Evolutionary conservation across 2,113 vertebrate genomes (phyloP).

Genomic region (Larimichthys polyactis): DNA sequence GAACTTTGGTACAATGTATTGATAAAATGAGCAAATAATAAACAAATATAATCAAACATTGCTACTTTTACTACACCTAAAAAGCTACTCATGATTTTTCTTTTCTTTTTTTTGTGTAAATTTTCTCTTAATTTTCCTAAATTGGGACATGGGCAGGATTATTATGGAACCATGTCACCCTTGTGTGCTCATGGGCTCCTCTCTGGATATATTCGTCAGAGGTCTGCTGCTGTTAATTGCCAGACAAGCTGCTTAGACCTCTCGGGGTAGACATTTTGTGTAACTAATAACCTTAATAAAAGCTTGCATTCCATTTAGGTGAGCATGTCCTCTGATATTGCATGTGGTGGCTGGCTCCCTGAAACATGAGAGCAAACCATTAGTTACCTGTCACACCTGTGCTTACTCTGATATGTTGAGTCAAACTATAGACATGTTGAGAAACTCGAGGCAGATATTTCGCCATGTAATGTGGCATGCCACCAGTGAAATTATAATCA

Average conservation of each 20-base stretch:
- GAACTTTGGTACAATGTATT: not conserved
- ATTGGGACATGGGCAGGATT: not conserved
- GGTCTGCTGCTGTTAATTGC: slow-evolving; percentile 5
- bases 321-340: not conserved
- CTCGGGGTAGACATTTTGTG: slow-evolving; percentile 19
- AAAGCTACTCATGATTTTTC: not conserved
- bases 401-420: not conserved
- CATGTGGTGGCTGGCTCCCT: not conserved
- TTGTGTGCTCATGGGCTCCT: slow-evolving; percentile 6
- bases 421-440: not conserved
- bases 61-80: not conserved
- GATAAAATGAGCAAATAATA: not conserved
- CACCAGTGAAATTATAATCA: not conserved
- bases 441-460: not conserved
- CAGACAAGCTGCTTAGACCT: slow-evolving; percentile 34
- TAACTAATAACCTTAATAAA: slow-evolving; percentile 33
- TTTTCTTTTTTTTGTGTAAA: not conserved
- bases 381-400: not conserved
- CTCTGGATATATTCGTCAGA: slow-evolving; percentile 21
- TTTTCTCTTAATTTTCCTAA: not conserved
- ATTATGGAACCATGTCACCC: not conserved
- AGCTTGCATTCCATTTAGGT: slow-evolving; percentile 14
- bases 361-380: not conserved
- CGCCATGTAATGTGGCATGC: not conserved
- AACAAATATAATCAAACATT: not conserved